phyloP scores from a whole-genome alignment of 1,140 invertebrate genomes.

The Polypedilum pembai region DNA sequence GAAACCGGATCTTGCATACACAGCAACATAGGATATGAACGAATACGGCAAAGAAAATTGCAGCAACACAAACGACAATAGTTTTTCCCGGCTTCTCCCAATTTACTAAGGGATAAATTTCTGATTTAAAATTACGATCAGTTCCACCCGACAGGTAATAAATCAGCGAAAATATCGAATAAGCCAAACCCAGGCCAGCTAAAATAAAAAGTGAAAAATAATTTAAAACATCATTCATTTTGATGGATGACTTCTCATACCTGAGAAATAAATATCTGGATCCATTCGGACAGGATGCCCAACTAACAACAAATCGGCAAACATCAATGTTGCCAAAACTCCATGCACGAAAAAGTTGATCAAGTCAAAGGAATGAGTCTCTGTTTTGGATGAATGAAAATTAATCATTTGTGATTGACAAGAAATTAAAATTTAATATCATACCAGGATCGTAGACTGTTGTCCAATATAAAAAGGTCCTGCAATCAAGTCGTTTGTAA shows the following conservation, averaged over 20 bases:
- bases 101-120: conserved; percentile 55
- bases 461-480: conserved; percentile 42
- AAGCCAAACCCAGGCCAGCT: conserved; percentile 48
- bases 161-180: conserved; percentile 55
- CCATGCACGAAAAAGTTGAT: conserved; percentile 58
- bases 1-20: conserved; percentile 33
- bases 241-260: background rate
- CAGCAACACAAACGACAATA: conserved; percentile 47
- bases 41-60: conserved; percentile 47
- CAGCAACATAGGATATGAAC: conserved; percentile 44
- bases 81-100: conserved; percentile 52
- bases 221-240: background rate
- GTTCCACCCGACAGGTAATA: conserved; percentile 60
- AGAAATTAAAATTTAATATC: conserved; percentile 30
- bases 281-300: conserved; percentile 54
- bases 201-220: conserved; percentile 35
- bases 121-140: conserved; percentile 47
- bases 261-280: conserved; percentile 51
- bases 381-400: conserved; percentile 29
- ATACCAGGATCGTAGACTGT: conserved; percentile 41
- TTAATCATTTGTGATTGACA: conserved; percentile 23
- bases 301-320: conserved; percentile 56
- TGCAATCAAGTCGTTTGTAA: background rate
- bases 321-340: conserved; percentile 56
- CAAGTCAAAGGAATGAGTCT: conserved; percentile 45